Base-by-base conservation (phyloP, 2,113 vertebrate species). In the Cynoglossus semilaevis region DNA sequence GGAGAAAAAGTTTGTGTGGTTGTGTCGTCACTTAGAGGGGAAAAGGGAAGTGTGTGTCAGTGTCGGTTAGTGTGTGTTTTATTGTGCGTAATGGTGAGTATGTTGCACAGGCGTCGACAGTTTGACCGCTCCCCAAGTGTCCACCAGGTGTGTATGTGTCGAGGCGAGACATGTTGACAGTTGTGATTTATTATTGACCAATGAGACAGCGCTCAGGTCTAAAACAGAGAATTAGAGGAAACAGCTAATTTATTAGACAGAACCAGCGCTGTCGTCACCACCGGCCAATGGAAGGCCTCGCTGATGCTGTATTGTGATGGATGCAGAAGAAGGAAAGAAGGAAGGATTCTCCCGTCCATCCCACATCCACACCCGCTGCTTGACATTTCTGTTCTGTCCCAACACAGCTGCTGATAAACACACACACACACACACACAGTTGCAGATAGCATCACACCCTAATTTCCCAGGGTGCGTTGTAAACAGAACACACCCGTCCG, bases 401-500 rank as follows among this genome's bases (percentile, higher is more conserved):
- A 46, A 67, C 63, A 51, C 58, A 70, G 49, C 49, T 51, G 49
- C 49, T 34, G 47, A 56, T 38, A 40, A 49, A 7, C 57, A 49
- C 22, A 56, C 38, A 34, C 51, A 66, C 62, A 55, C 63, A 68
- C 52, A 59, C 41, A 57, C 38, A 47, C 34, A 22, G 18, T 29
- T 47, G 60, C 8, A 74, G 60, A 68, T 65, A 78, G 52, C 58
- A 72, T 72, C 72, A 77, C 78, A 15, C 70, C 82, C 62, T 64
- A 53, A 62, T 79, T 84, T 84, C 82, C 82, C 82, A 84, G 45
- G 70, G 58, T 79, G 79, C 67, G 70, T 77, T 79, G 76, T 84
- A 79, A 79, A 84, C 68, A 77, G 76, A 69, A 84, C 79, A 84
- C 82, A 16, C 82, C 79, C 79, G 58, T 81, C 79, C 70, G 70